Evolutionary conservation across 2,888 invertebrate species (phyloP).

Genomic region (Polietes domitor): DNA sequence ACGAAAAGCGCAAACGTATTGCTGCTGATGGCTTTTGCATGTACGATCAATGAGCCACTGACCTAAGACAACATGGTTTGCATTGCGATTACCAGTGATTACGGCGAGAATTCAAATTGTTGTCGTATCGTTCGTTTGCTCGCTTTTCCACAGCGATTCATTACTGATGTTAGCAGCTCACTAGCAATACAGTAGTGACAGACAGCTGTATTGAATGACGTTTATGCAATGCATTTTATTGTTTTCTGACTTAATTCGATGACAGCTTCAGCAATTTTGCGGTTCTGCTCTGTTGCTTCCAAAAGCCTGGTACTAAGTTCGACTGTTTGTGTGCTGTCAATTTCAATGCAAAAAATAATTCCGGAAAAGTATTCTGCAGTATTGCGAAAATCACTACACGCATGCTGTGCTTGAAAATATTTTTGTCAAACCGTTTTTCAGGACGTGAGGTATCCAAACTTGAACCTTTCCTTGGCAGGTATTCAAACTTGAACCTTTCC

Average conservation of each 20-base stretch:
- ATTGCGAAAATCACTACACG: no score
- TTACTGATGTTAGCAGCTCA: slow-evolving; percentile 31
- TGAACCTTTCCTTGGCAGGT: no score
- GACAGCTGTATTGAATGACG: slow-evolving; percentile 30
- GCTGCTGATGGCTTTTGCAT: slow-evolving; percentile 72
- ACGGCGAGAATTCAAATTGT: slow-evolving; percentile 49
- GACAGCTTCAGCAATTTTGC: slow-evolving; percentile 19
- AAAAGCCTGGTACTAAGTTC: no score
- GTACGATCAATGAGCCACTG: slow-evolving; percentile 80
- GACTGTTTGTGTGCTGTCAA: no score
- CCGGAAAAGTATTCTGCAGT: no score
- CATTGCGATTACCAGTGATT: slow-evolving; percentile 60
- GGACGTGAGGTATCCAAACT: no score
- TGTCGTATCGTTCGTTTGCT: slow-evolving; percentile 15
- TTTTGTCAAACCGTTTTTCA: no score
- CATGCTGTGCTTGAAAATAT: no score
- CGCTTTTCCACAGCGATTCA: background rate
- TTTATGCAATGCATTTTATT: background rate
- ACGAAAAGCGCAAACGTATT: slow-evolving; percentile 27
- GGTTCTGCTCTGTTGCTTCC: background rate
- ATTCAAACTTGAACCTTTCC: no score
- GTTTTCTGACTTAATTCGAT: slow-evolving; percentile 28
- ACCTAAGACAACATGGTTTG: slow-evolving; percentile 77
- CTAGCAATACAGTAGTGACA: background rate
- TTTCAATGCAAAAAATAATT: no score